Percentiles rank a stretch among this genome's conserved stretches.
Evolutionary conservation across 2,888 invertebrate species (phyloP).

Genomic region (Aleiodes leptofemur): DNA sequence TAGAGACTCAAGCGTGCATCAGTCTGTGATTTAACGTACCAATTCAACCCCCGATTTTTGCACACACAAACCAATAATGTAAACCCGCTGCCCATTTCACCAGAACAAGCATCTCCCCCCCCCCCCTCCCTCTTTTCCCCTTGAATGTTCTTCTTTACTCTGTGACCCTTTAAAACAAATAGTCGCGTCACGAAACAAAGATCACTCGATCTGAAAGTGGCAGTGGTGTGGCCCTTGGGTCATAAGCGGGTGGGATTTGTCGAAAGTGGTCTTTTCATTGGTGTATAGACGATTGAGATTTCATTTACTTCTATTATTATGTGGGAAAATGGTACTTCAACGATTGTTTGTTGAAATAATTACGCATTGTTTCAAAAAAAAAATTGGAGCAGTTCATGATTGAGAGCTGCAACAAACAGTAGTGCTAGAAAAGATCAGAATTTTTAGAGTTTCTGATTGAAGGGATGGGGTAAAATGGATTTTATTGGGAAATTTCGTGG

Average conservation of each 20-base stretch:
- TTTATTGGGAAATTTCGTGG: too few relatives aligned
- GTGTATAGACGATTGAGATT: constrained; percentile 15
- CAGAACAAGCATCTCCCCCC: constrained; percentile 52
- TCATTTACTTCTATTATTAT: constrained; percentile 3
- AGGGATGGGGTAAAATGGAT: too few relatives aligned
- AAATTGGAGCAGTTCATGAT: too few relatives aligned
- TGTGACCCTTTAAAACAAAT: constrained; percentile 71
- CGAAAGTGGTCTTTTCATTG: constrained; percentile 19
- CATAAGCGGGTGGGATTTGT: constrained; percentile 35
- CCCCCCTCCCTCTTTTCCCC: constrained; percentile 15
- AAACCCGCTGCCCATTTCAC: constrained; percentile 72
- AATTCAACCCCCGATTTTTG: constrained; percentile 29
- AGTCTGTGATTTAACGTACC: constrained; percentile 52
- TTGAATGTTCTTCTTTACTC: constrained; percentile 12
- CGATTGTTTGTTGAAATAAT: constrained; percentile 22
- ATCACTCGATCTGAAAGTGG: constrained; percentile 49
- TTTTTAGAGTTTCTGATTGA: too few relatives aligned
- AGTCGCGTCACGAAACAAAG: constrained; percentile 65
- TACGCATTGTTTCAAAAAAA: not conserved
- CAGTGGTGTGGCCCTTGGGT: constrained; percentile 10
- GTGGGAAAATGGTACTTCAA: constrained; percentile 12
- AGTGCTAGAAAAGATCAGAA: too few relatives aligned
- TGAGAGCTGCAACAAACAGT: too few relatives aligned
- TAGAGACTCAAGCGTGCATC: constrained; percentile 47
- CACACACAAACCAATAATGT: constrained; percentile 57